Base-by-base conservation (phyloP, 2,888 invertebrate species). In the Tenthredo mesomela region DNA sequence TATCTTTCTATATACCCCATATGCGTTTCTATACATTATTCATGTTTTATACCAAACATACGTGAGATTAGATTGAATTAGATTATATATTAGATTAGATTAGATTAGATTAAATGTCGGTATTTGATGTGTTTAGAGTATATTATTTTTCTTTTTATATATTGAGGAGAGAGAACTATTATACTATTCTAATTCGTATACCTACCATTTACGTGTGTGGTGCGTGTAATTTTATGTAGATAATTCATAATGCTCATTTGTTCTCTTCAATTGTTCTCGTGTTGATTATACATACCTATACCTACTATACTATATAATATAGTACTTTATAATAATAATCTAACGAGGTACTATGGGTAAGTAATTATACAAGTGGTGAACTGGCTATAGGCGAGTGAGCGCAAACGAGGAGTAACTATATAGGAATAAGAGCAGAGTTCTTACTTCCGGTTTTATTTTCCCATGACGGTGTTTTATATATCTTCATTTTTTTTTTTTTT, bases 371-470 rank as follows among this genome's bases (percentile, higher is more conserved):
- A 21, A 61, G 18, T 50, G 10, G 18, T 50, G 10, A 77, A 50
- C 18, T 25, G 12, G 43, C 67, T 67, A 67, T 33, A n/a, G n/a
- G 33, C 5, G 18, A 67, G 29, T 2, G n/a, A n/a, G 33, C 67
- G 67, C 33, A 25, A 67, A 67, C 25, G 61, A 61, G 25, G 25
- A 61, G 61, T 40, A 70, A 40, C 37, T 70, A n/a, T n/a, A 37
- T 70, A 37, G 70, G n/a, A 33, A 33, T n/a, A 37, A 54, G 50
- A 47, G 25, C 25, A n/a, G 50, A 47, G 77, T 43, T 33, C 33
- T 2, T 25, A 40, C 18, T 80, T 80, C 80, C 80, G 80, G 80
- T 80, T 25, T 80, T 33, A 80, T 80, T 50, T 61, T 80, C 61
- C 80, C 80, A 77, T 43, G 77, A 77, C 50, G 15, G 50, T 43